These are phyloP conservation scores for Desmophyllum pertusum DNA, from an alignment of 92 coral and sea anemone species.

Conservation along the genomic window DNA sequence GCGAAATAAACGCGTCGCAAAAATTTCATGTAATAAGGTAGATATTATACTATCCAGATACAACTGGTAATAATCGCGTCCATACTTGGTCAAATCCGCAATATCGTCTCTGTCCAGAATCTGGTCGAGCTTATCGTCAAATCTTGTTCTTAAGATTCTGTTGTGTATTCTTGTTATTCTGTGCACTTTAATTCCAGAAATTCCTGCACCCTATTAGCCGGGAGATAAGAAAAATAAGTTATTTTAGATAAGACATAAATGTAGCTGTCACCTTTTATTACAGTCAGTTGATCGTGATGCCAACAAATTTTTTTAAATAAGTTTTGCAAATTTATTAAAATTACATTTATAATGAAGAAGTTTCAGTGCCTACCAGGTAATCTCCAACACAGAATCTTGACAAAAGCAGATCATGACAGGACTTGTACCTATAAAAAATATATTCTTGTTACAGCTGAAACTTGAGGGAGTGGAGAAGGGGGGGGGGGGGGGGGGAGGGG, in stretches of 20 bases:
- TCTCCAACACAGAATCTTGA: conserved; percentile 97
- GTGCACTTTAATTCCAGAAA: conserved; percentile 86
- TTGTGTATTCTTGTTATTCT: conserved; percentile 94
- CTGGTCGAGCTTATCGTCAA: conserved; percentile 82
- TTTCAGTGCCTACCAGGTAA: conserved; percentile 65
- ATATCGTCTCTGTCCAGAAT: conserved; percentile 72
- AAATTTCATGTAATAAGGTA: too few relatives aligned
- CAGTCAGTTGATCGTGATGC: background rate
- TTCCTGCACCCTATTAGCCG: conserved; percentile 66
- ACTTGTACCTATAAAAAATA: conserved; percentile 75
- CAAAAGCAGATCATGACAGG: conserved; percentile 89
- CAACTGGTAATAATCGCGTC: too few relatives aligned
- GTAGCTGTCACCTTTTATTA: background rate
- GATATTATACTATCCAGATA: too few relatives aligned
- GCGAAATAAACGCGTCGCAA: too few relatives aligned
- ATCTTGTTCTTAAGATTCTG: conserved; percentile 78
- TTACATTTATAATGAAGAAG: background rate
- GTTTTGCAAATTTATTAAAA: background rate
- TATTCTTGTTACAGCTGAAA: background rate
- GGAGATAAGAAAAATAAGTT: background rate
- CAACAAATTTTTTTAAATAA: background rate
- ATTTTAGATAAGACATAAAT: background rate
- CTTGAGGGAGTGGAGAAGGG: background rate
- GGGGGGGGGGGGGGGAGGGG: background rate
- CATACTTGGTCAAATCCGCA: conserved; percentile 75